Evolutionary conservation across 2,797 vertebrate species (phyloP).

Genomic region (Betta splendens): DNA sequence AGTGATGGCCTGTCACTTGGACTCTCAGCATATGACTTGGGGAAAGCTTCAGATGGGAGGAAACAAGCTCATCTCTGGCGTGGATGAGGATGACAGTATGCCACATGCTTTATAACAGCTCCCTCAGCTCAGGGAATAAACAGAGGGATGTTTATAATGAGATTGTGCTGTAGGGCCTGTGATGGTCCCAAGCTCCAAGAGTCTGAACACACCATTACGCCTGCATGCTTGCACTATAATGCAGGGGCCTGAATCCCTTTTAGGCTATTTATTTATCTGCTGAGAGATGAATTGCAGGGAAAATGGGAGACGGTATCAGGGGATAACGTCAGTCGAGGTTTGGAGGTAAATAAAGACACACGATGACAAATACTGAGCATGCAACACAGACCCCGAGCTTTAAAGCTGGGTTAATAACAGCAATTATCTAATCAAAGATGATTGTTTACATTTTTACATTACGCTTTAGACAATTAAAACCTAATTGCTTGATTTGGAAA

Average conservation of each 20-base stretch:
- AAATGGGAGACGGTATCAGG: slow-evolving; percentile 35
- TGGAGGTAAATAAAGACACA: slow-evolving; percentile 57
- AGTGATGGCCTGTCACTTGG: slow-evolving; percentile 75
- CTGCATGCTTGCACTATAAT: slow-evolving; percentile 47
- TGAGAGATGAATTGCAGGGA: slow-evolving; percentile 35
- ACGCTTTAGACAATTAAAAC: no score
- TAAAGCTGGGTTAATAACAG: background rate
- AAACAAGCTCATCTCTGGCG: slow-evolving; percentile 65
- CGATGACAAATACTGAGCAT: slow-evolving; percentile 9
- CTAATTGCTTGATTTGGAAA: no score
- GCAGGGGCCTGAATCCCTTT: slow-evolving; percentile 47
- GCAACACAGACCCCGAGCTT: background rate
- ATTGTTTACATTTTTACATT: no score
- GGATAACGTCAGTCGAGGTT: slow-evolving; percentile 43
- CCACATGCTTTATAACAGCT: slow-evolving; percentile 73
- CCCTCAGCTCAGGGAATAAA: slow-evolving; percentile 66
- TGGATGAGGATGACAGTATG: slow-evolving; percentile 66
- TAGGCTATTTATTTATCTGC: slow-evolving; percentile 60
- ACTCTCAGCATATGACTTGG: slow-evolving; percentile 57
- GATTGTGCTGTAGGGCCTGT: slow-evolving; percentile 62
- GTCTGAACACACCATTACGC: slow-evolving; percentile 58
- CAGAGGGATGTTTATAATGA: slow-evolving; percentile 71
- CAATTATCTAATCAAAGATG: no score
- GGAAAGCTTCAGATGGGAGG: slow-evolving; percentile 48
- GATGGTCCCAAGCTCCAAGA: slow-evolving; percentile 53